Evolutionary conservation across 2,113 vertebrate genomes (phyloP), one percentile per base, ranked within the genome.

Genomic region (Corythornis vintsioides): DNA sequence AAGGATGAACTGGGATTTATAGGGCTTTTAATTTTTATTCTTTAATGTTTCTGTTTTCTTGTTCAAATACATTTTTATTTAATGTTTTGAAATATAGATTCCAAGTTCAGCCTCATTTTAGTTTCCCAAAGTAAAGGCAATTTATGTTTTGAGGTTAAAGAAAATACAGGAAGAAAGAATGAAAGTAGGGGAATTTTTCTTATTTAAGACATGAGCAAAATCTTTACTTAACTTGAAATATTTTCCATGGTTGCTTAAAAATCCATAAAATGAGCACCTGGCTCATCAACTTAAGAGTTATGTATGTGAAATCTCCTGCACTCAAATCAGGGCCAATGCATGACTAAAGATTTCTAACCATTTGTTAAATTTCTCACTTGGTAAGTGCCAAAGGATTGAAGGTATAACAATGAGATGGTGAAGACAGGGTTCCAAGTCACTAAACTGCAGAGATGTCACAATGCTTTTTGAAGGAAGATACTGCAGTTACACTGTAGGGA

Each of bases 31-130:
- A 86, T 94, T 90, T 84, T 75, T 60, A 77, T 76, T 94, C 92
- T 86, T 86, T 84, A 82, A 88, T 90, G 77, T 83, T 96, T 81
- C 87, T 92, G 82, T 94, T 94, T 93, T 93, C 91, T 75, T 90
- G 80, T 79, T 91, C 83, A 90, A 72, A 85, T 90, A 88, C 24
- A 88, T 80, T 94, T 87, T 84, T 95, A 75, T 82, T 66, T 89
- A 61, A 79, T 84, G 56, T 67, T 94, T 92, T 88, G 74, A 87
- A 78, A 89, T 83, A 89, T 4, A 59, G 55, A 73, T 64, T 83
- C 55, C 43, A 28, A 53, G 42, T 61, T 92, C 65, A 72, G 85
- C 22, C 38, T 80, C 59, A 67, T 79, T 91, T 79, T 60, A 35
- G 56, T 57, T 81, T 90, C 73, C 67, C 65, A 73, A 88, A 76